Base-by-base conservation (phyloP, 2,797 vertebrate species). In the Sternotherus odoratus region DNA sequence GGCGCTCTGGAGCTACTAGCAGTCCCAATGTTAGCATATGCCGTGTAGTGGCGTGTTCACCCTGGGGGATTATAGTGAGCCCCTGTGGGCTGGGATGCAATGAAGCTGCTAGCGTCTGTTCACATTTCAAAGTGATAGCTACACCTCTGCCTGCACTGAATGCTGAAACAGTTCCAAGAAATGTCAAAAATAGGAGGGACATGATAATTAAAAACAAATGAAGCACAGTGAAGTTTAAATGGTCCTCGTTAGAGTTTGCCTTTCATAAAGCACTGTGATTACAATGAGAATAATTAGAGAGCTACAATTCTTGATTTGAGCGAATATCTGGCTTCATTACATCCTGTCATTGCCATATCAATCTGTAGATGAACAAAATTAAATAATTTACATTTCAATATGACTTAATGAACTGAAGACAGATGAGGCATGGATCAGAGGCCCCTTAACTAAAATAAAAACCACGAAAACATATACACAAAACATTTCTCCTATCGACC, bases 161-260 rank as follows among this genome's bases (percentile, higher is more conserved):
- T 86, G 79, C 83, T 94, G 90, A 87, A 94, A 85, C n/a, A 69
- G 43, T 90, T 96, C 78, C 93, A 96, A 93, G 79, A 63, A 0
- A 0, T 86, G 75, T 95, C 90, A 83, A 83, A 94, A 96, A 92
- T 15, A 94, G 86, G 86, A 95, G 90, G 26, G 86, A 56, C 43
- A 77, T 56, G 85, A 82, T 93, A 95, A 96, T 74, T 96, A 93
- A 91, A 92, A 97, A 77, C 53, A 86, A 97, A 79, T 80, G 92
- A 96, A 91, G 87, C 46, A 89, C 94, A 84, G 69, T 77, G 82
- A 92, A 95, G 66, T 93, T 96, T 93, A 94, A 90, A 43, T 85
- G 80, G 57, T 82, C 24, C 2, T 88, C 74, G 82, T 93, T 89
- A 87, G 39, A 92, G 16, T 80, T 89, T 94, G 74, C 50, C 77